A percentile compares a stretch with the other conserved stretches of the same genome.
Evolutionary conservation across 1,140 invertebrate species (phyloP).

Genomic region (Pseudomyrmex flavicornis): DNA sequence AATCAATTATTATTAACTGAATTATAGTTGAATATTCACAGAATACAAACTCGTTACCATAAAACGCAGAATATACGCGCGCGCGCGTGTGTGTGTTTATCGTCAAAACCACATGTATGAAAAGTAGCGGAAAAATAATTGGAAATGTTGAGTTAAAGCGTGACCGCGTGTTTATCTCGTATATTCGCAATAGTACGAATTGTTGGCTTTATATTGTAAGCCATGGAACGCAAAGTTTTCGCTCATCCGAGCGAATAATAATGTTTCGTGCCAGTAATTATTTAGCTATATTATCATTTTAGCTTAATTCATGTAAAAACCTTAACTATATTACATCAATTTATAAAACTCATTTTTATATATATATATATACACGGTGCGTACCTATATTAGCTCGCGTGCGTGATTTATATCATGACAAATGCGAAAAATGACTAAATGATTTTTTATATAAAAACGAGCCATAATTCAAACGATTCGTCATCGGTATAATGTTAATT

Average conservation of each 20-base stretch:
- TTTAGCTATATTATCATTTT: conserved; percentile 12
- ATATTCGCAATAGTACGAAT: conserved; percentile 14
- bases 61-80: background rate
- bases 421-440: background rate
- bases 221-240: conserved; percentile 14
- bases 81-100: background rate
- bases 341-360: conserved; percentile 13
- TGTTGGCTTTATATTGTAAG: conserved; percentile 13
- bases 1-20: conserved; percentile 7
- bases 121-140: conserved; percentile 5
- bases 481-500: conserved; percentile 35
- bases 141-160: background rate
- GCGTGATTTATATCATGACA: background rate
- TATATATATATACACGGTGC: background rate
- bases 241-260: conserved; percentile 40
- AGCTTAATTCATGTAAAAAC: conserved; percentile 22
- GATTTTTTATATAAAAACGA: too few relatives aligned
- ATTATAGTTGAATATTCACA: background rate
- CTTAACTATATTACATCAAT: background rate
- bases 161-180: background rate
- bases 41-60: background rate
- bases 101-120: background rate
- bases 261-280: conserved; percentile 12
- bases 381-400: background rate
- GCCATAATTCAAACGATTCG: background rate